A percentile compares a stretch with the other conserved stretches of the same genome.
phyloP scores from a whole-genome alignment of 2,888 invertebrate species.

The Chymomyza caudatula region DNA sequence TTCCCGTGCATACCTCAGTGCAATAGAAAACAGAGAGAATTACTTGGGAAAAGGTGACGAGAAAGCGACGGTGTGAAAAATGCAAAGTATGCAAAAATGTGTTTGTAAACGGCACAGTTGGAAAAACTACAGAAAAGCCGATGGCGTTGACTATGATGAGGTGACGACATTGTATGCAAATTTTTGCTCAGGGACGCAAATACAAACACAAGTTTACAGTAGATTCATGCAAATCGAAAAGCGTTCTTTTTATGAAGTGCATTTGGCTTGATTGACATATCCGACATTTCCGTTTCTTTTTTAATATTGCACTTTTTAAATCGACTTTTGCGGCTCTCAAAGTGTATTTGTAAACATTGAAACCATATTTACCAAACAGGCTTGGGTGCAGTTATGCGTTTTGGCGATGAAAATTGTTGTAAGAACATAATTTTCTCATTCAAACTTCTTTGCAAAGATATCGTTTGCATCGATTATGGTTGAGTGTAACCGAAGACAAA shows the following conservation, averaged over 20 bases:
- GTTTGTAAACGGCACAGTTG: constrained; percentile 33
- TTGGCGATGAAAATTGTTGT: too few species aligned
- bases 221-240: constrained; percentile 7
- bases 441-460: too few species aligned
- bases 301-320: too few species aligned
- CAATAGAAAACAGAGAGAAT: not conserved
- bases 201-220: constrained; percentile 12
- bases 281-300: too few species aligned
- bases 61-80: constrained; percentile 8
- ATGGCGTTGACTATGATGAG: not conserved
- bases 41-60: not conserved
- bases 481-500: too few species aligned
- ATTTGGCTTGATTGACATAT: too few species aligned
- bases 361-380: too few species aligned
- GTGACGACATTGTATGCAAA: constrained; percentile 30
- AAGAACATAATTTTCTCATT: too few species aligned
- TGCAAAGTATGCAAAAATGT: constrained; percentile 47
- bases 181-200: constrained; percentile 14
- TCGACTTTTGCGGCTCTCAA: too few species aligned
- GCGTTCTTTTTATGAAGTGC: not conserved
- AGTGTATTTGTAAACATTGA: too few species aligned
- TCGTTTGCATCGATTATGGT: too few species aligned
- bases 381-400: too few species aligned
- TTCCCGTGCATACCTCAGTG: not conserved
- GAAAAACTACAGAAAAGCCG: constrained; percentile 16